Base-by-base conservation (phyloP, 2,113 vertebrate species). In the Bagarius yarrelli region DNA sequence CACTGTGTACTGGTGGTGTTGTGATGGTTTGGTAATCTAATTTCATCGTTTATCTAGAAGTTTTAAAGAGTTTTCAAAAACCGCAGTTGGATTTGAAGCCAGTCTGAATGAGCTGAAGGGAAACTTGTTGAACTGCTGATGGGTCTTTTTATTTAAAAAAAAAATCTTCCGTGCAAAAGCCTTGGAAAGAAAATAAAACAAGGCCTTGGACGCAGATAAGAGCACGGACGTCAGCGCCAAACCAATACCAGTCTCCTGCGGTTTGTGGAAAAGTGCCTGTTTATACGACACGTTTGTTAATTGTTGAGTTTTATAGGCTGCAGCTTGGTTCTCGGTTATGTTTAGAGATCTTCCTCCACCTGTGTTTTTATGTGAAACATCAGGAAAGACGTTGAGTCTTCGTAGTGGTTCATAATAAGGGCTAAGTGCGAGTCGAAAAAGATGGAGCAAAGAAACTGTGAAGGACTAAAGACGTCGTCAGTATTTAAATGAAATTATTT, bases 131-230 rank as follows among this genome's bases (percentile, higher is more conserved):
- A 30, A 1, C 5, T 9, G 34, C 34, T n/a, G 64, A 21, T 21
- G 18, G 18, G 61, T 19, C 16, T 64, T 34, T 34, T 9, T 47
- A n/a, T 47, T 47, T 40, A 40, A 8, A 3, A 8, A 6, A 8
- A 52, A n/a, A 23, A 25, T 0, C 0, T 44, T 57, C 11, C 11
- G 34, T 44, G 23, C 25, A 9, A 44, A 34, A 19, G n/a, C 56
- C 36, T 44, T 57, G 64, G n/a, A 70, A 18, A 30, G 25, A 12
- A 79, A 44, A 21, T 53, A 67, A 55, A 67, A 55, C 16, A 78
- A n/a, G 50, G 2, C 75, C 75, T 77, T 77, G 75, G 27, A 63
- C 25, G 15, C 21, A 30, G 69, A 71, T 52, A 71, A 71, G 69
- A 71, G 44, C 3, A 8, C 1, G 3, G 30, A 71, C 44, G 16